Base-by-base conservation (phyloP, 2,797 vertebrate species). In the Antrozous pallidus region DNA sequence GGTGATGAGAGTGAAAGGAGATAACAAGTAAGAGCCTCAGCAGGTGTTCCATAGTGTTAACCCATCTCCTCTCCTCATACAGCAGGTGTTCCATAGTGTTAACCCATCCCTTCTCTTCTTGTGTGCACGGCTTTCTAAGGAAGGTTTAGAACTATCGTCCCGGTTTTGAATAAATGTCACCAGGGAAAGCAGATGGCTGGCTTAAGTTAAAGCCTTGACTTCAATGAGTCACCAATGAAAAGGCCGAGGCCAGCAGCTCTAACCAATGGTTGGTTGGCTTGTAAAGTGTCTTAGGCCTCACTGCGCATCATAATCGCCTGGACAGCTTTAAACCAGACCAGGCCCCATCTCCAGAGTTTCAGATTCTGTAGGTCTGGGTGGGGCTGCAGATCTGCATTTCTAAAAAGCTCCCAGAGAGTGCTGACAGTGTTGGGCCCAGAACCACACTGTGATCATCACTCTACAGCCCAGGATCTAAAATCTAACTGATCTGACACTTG, bases 111-210 rank as follows among this genome's bases (percentile, higher is more conserved):
- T 26, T 17, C 38, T 38, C 20, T 51, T 40, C 56, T 42, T 24
- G 18, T 18, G 18, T 18, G 33, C 18, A 13, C 18, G 42, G 18
- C 33, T 7, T 63, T 86, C 90, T 79, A 63, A 88, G 61, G 31
- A 86, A 93, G 20, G 45, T 56, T 63, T 69, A 9, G 24, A 49
- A 83, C 31, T 20, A 22, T 8, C n/a, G 42, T 20, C 69, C 26
- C 20, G 20, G 33, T 61, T 96, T 81, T 84, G 49, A 95, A 81
- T 67, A 90, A 89, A 80, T 38, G 49, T 69, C 83, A 75, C 73
- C 28, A 65, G 90, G 63, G 70, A 96, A 92, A 92, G 67, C 73
- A 96, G 84, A 83, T 42, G 73, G 12, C 67, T 24, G 51, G n/a
- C 71, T 77, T 58, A 82, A 47, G 75, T 45, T 17, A 75, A 58